phyloP scores from a whole-genome alignment of 2,888 invertebrate genomes.

The Perithous albicinctus region DNA sequence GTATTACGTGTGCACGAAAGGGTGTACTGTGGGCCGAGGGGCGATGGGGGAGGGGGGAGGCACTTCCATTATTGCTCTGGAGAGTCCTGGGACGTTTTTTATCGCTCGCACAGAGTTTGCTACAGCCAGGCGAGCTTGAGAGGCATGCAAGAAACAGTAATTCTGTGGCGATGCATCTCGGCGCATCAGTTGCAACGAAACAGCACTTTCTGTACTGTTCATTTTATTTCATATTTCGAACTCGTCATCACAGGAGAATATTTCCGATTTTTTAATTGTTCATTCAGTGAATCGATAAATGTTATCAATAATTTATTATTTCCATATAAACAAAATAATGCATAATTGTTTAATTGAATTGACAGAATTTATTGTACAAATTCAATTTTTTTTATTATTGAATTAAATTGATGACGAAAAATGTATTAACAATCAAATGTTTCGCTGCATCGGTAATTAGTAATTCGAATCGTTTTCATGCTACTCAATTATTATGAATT shows the following conservation, averaged over 20 bases:
- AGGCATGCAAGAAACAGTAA: constrained; percentile 43
- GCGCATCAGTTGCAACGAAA: constrained; percentile 12
- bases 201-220: background rate
- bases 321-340: background rate
- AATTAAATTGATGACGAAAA: no score
- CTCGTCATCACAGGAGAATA: background rate
- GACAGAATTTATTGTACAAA: no score
- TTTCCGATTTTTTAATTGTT: background rate
- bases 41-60: background rate
- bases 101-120: constrained; percentile 35
- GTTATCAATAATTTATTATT: background rate
- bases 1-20: constrained; percentile 16
- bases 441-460: no score
- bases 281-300: background rate
- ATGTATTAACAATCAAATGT: no score
- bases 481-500: no score
- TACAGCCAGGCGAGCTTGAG: background rate
- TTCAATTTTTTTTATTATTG: no score
- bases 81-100: constrained; percentile 37
- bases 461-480: no score
- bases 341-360: background rate
- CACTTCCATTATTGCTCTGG: constrained; percentile 46
- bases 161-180: constrained; percentile 10
- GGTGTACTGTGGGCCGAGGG: background rate
- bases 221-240: background rate